Conservation (phyloP, 2,113 vertebrate species). For the Papio anubis region DNA sequence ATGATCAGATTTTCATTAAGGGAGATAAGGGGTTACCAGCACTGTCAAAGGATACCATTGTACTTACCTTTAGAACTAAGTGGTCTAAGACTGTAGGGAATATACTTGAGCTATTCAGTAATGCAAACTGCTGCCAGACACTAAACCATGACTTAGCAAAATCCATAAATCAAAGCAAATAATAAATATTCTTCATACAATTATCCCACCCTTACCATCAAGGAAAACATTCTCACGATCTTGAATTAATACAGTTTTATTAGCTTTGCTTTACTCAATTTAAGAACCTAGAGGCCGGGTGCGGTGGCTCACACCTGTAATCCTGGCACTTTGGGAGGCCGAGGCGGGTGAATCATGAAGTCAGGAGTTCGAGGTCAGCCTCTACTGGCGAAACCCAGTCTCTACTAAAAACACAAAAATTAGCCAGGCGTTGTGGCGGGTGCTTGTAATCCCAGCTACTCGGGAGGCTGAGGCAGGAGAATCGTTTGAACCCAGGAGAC, state of each 20-base stretch:
- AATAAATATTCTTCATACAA: background rate
- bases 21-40: background rate
- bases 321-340: no score
- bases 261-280: background rate
- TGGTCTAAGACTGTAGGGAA: background rate
- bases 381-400: no score
- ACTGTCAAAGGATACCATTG: background rate
- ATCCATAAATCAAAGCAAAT: slow-evolving; percentile 18
- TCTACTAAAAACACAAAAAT: no score
- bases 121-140: background rate
- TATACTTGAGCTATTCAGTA: background rate
- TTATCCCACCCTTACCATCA: background rate
- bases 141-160: background rate
- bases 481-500: no score
- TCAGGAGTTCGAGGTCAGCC: no score
- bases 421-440: no score
- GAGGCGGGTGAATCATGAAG: no score
- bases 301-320: no score
- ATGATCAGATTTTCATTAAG: background rate
- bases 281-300: background rate
- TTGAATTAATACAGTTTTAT: background rate
- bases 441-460: no score
- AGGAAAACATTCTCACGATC: background rate
- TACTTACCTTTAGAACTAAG: background rate
- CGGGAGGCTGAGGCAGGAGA: no score